These are phyloP conservation scores for Coryphaenoides rupestris DNA, from an alignment of 2,113 vertebrate species.

Conservation along the genomic window DNA sequence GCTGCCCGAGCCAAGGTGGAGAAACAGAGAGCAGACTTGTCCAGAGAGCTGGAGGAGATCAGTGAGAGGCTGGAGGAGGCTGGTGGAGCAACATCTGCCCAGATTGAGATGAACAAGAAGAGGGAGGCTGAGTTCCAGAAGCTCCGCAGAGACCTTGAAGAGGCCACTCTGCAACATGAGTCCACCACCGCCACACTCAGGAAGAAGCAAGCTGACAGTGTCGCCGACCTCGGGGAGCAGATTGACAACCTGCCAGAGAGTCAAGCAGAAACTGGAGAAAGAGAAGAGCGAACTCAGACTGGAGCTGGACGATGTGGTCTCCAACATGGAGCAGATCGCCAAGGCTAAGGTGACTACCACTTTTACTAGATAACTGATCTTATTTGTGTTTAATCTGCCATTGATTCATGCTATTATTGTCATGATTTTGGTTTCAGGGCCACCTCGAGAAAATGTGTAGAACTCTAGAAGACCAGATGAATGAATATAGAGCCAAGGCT, in stretches of 20 bases:
- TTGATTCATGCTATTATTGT: background rate
- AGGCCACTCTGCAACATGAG: slow-evolving; percentile 76
- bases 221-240: slow-evolving; percentile 71
- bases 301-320: slow-evolving; percentile 65
- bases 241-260: slow-evolving; percentile 70
- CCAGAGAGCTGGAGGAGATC: slow-evolving; percentile 76
- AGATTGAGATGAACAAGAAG: slow-evolving; percentile 79
- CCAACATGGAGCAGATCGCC: slow-evolving; percentile 72
- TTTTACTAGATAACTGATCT: too few relatives aligned
- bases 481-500: slow-evolving; percentile 72
- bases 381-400: background rate
- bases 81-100: slow-evolving; percentile 70
- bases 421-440: slow-evolving; percentile 45
- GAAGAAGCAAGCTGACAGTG: slow-evolving; percentile 74
- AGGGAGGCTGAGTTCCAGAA: slow-evolving; percentile 73
- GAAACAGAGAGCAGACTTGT: slow-evolving; percentile 73
- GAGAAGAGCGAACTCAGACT: slow-evolving; percentile 67
- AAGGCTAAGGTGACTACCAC: slow-evolving; percentile 71
- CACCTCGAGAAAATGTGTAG: slow-evolving; percentile 77
- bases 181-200: slow-evolving; percentile 67
- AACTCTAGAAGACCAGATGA: slow-evolving; percentile 79
- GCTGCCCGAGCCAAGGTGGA: slow-evolving; percentile 75
- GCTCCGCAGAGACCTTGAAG: slow-evolving; percentile 75
- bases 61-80: slow-evolving; percentile 76
- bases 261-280: slow-evolving; percentile 70